These are phyloP conservation scores for Stratiomys singularior DNA, from an alignment of 2,888 invertebrate species.

Conservation along the genomic window DNA sequence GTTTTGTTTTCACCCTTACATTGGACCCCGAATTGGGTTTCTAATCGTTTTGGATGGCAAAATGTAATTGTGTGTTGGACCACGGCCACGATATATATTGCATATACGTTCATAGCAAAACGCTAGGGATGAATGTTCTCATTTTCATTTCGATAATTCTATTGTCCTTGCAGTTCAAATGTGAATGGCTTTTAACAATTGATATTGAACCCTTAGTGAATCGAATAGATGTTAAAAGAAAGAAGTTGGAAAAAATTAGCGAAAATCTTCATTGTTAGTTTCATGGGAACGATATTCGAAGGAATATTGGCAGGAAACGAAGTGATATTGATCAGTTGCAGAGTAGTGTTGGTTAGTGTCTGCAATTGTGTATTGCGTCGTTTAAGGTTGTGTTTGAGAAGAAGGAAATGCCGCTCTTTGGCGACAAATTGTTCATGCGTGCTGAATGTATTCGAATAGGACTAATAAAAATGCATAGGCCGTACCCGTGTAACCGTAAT, in stretches of 20 bases:
- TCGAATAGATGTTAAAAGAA: not conserved
- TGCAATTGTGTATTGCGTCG: no score
- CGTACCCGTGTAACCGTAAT: no score
- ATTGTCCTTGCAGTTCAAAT: conserved; percentile 37
- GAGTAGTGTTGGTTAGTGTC: no score
- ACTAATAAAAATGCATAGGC: no score
- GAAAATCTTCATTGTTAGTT: conserved; percentile 21
- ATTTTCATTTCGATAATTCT: conserved; percentile 44
- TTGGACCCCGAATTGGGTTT: conserved; percentile 1
- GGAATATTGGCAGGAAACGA: not conserved
- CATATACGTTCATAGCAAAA: not conserved
- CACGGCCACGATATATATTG: not conserved
- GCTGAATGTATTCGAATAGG: no score
- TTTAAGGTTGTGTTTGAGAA: no score
- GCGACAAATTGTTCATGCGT: no score
- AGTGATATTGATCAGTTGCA: no score
- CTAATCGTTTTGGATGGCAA: conserved; percentile 29
- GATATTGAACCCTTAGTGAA: conserved; percentile 43
- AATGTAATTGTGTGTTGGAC: not conserved
- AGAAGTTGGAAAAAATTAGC: conserved; percentile 27
- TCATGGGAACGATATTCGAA: conserved; percentile 39
- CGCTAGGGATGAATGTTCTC: conserved; percentile 25
- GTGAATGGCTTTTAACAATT: conserved; percentile 41
- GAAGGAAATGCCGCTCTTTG: no score
- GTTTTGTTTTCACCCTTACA: conserved; percentile 20